Conservation (phyloP, 2,797 vertebrate species). For the Rhadinocentrus ornatus region DNA sequence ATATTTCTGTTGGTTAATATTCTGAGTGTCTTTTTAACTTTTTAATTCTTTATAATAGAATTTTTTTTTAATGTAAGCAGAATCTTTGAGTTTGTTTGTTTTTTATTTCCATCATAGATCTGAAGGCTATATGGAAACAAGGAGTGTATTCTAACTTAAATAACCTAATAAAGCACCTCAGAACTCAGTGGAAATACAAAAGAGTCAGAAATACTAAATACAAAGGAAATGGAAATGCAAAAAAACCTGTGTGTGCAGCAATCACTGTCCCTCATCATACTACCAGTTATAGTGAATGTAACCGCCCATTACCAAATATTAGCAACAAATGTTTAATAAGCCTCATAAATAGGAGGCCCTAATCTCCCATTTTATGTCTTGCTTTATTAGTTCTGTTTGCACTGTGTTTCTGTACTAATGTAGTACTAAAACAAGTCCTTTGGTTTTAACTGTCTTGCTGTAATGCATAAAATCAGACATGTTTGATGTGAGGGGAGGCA, state of each 20-base stretch:
- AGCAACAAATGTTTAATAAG: constrained; percentile 13
- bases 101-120: too few species aligned
- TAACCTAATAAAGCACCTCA: background rate
- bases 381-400: constrained; percentile 5
- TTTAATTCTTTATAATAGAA: too few species aligned
- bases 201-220: background rate
- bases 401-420: background rate
- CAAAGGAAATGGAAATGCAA: background rate
- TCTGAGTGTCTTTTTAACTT: too few species aligned
- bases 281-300: background rate
- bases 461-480: background rate
- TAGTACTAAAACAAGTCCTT: background rate
- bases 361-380: background rate
- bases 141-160: background rate
- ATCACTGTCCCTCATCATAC: constrained; percentile 4
- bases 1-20: background rate
- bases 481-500: constrained; percentile 28
- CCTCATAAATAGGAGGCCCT: background rate
- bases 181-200: background rate
- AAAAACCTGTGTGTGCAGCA: background rate
- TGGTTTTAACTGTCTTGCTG: background rate
- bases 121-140: background rate
- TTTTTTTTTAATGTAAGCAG: too few species aligned
- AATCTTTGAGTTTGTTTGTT: too few species aligned
- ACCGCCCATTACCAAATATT: background rate